Base-by-base conservation (phyloP, 2,888 invertebrate species). In the Monochamus alternatus region DNA sequence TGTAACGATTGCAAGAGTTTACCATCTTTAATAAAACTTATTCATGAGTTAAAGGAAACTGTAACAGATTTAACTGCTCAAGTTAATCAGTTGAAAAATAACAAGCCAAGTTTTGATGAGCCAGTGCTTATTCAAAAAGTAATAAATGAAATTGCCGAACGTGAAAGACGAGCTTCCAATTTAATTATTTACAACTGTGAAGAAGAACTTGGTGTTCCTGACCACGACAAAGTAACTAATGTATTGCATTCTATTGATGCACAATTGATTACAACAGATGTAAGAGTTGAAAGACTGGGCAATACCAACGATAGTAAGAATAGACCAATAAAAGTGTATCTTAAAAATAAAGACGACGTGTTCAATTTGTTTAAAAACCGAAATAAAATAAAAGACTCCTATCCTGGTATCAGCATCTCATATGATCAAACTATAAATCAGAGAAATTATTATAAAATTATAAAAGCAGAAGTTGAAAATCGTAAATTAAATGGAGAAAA, bases 21-120 rank as follows among this genome's bases (percentile, higher is more conserved):
- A 58, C 58, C 58, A 22, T 30, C 58, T 30, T 58, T 58, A 58
- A 58, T 58, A 58, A 58, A 58, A 47, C 47, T 47, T 47, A 58
- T 58, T 58, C 14, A 14, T 22, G 58, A 58, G 14, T 30, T 5
- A 58, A 58, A 58, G 14, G 5, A 58, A 58, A 58, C 7, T 58
- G 22, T 58, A 58, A 58, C 14, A 12, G 58, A 58, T 58, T 30
- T 58, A 58, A 58, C 58, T 22, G 14, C 58, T 22, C 22, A 58
- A 58, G 14, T 58, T 1, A 58, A 58, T 14, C 14, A 58, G 30
- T 30, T 58, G 8, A 58, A 58, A 30, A 3, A n/a, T 9, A 58
- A 58, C 14, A 58, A 58, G 14, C 7, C 5, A 5, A 3, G 58
- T 58, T 14, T 58, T 12, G 14, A 58, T 12, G 30, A 22, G 14